Conservation (phyloP, 92 coral and sea anemone genomes). For the Scolanthus callimorphus region DNA sequence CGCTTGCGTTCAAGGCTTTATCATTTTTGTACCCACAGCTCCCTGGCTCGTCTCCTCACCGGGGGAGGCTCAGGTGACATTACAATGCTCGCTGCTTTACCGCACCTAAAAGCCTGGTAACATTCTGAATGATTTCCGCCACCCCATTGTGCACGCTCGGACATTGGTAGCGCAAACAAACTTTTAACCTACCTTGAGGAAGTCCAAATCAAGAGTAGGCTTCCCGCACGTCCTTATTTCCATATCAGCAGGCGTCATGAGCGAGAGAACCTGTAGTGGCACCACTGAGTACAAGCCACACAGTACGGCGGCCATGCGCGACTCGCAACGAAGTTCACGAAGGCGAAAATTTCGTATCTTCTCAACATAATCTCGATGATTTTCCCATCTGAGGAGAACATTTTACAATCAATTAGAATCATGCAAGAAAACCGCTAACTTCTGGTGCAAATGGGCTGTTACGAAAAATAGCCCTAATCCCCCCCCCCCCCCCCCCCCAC, state of each 20-base stretch:
- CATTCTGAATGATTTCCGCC: no score
- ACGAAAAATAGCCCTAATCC: no score
- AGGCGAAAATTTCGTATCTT: conserved; percentile 80
- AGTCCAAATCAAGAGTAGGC: conserved; percentile 91
- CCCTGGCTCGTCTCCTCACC: no score
- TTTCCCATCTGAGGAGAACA: conserved; percentile 76
- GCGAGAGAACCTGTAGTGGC: conserved; percentile 78
- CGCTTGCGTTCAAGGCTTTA: no score
- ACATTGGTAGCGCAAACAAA: no score
- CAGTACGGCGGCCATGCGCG: conserved; percentile 86
- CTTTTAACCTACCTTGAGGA: conserved; percentile 97
- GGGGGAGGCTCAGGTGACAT: no score
- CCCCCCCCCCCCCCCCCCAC: no score
- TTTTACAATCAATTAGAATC: not conserved
- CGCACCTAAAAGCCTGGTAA: no score
- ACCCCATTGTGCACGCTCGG: no score
- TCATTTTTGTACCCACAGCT: no score
- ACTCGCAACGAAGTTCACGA: conserved; percentile 77
- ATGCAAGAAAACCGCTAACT: not conserved
- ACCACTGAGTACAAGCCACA: conserved; percentile 90
- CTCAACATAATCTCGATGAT: conserved; percentile 75
- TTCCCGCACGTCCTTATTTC: conserved; percentile 92
- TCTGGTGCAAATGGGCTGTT: no score
- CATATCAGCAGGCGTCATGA: conserved; percentile 84
- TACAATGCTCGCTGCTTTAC: no score